Conservation (phyloP, 1,140 invertebrate species). For the Bicyclus anynana region DNA sequence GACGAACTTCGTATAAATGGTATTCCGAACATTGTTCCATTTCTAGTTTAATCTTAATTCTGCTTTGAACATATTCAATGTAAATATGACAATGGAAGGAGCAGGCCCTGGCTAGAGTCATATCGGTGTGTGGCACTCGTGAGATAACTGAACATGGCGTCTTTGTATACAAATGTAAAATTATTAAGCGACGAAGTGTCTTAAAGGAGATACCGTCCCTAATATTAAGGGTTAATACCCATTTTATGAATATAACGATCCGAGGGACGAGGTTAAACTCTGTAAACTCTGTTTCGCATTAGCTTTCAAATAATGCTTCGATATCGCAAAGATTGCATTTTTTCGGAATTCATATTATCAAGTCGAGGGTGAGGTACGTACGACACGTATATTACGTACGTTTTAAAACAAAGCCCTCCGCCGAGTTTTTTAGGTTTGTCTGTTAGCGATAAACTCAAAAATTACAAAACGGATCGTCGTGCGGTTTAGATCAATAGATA, state of each 20-base stretch:
- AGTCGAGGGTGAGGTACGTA: too few relatives aligned
- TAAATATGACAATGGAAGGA: constrained; percentile 68
- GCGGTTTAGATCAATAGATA: too few relatives aligned
- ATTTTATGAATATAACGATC: constrained; percentile 10
- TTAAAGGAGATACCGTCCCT: constrained; percentile 42
- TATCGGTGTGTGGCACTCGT: constrained; percentile 65
- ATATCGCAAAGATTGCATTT: background rate
- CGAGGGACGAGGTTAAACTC: background rate
- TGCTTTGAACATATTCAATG: constrained; percentile 70
- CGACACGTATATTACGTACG: too few relatives aligned
- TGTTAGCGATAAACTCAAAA: too few relatives aligned
- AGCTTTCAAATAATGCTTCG: background rate
- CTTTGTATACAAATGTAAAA: constrained; percentile 67
- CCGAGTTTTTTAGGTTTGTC: too few relatives aligned
- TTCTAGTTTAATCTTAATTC: constrained; percentile 33
- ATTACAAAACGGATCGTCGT: too few relatives aligned
- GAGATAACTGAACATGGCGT: constrained; percentile 63
- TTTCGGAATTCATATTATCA: background rate
- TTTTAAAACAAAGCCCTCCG: too few relatives aligned
- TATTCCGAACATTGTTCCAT: constrained; percentile 12
- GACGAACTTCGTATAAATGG: constrained; percentile 9
- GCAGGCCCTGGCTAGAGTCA: constrained; percentile 47
- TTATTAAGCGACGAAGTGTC: constrained; percentile 62
- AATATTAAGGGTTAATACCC: constrained; percentile 42
- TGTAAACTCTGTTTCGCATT: background rate